Percentiles rank a stretch among this genome's conserved stretches.
These are phyloP conservation scores for Dryocosmus kuriphilus DNA, from an alignment of 2,888 invertebrate genomes.

Conservation along the genomic window DNA sequence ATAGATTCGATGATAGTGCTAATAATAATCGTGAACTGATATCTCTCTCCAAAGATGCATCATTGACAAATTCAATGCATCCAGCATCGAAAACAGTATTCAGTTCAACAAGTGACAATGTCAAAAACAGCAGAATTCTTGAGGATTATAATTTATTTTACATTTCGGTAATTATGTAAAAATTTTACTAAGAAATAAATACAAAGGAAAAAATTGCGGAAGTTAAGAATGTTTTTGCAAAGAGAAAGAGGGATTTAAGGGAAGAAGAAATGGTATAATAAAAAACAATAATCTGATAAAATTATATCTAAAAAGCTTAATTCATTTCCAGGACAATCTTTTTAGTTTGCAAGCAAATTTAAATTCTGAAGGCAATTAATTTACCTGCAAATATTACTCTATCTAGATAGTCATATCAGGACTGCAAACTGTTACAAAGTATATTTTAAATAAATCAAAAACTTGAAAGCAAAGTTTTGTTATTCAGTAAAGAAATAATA, in stretches of 20 bases:
- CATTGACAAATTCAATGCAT: slow-evolving; percentile 38
- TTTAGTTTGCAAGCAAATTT: no score
- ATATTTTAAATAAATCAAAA: background rate
- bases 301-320: no score
- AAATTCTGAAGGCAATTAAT: no score
- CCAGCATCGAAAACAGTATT: slow-evolving; percentile 46
- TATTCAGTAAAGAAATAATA: background rate
- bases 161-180: slow-evolving; percentile 57
- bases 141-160: slow-evolving; percentile 50
- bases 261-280: no score
- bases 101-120: slow-evolving; percentile 52
- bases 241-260: no score
- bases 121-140: slow-evolving; percentile 51
- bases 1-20: slow-evolving; percentile 57
- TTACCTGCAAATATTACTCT: no score
- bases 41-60: slow-evolving; percentile 54
- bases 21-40: slow-evolving; percentile 62
- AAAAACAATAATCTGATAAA: no score
- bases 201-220: background rate
- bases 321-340: no score
- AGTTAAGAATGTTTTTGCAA: no score
- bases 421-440: background rate
- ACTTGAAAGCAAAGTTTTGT: background rate
- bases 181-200: background rate
- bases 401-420: background rate